Conservation (phyloP, 2,797 vertebrate species). For the Apogon hyalosoma region DNA sequence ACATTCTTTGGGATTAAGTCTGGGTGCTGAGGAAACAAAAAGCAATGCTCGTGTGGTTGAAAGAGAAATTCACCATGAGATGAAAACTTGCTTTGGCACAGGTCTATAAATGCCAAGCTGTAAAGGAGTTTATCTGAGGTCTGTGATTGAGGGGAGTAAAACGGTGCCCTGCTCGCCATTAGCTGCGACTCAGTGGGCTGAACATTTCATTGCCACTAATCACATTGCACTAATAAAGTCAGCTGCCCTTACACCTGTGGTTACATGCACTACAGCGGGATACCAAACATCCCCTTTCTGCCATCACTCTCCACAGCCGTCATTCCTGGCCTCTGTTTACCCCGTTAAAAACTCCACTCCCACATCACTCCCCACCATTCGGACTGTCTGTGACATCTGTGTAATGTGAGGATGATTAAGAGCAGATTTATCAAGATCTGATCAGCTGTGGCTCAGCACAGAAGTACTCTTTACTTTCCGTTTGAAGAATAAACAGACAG, state of each 20-base stretch:
- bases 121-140: slow-evolving; percentile 2
- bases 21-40: slow-evolving; percentile 68
- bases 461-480: background rate
- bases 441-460: slow-evolving; percentile 16
- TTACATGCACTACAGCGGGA: slow-evolving; percentile 44
- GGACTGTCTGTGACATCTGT: background rate
- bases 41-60: slow-evolving; percentile 27
- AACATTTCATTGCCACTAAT: slow-evolving; percentile 59
- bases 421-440: slow-evolving; percentile 26
- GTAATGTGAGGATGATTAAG: slow-evolving; percentile 22
- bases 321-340: background rate
- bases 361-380: background rate
- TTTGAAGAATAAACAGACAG: slow-evolving; percentile 19
- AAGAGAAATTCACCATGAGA: slow-evolving; percentile 42
- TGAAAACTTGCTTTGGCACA: slow-evolving; percentile 70
- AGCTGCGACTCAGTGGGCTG: slow-evolving; percentile 3
- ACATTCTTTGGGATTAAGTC: slow-evolving; percentile 76
- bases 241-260: slow-evolving; percentile 44
- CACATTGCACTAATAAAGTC: slow-evolving; percentile 60
- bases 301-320: background rate
- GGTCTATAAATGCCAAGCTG: slow-evolving; percentile 26
- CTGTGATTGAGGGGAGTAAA: background rate
- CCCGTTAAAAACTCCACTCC: background rate
- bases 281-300: slow-evolving; percentile 19
- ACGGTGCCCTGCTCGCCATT: background rate